Evolutionary conservation across 2,888 invertebrate species (phyloP).

Genomic region (Eulithis prunata): DNA sequence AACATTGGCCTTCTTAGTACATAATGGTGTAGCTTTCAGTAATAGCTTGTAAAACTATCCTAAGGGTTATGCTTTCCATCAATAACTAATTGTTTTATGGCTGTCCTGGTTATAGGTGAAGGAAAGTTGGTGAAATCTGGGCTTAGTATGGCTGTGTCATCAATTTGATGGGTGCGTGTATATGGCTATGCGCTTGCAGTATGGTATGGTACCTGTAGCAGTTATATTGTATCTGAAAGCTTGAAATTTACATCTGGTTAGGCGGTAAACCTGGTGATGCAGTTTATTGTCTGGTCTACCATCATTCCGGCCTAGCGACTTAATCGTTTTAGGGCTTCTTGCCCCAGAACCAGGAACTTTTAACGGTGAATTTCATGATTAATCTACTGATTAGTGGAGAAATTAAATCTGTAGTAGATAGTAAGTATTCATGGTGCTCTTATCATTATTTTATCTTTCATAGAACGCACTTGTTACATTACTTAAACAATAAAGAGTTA

Average conservation of each 20-base stretch:
- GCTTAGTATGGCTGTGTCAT: slow-evolving; percentile 13
- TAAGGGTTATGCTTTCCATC: neutral
- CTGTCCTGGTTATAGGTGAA: slow-evolving; percentile 22
- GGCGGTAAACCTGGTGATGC: too few relatives aligned
- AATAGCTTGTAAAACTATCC: slow-evolving; percentile 20
- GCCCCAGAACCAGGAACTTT: too few relatives aligned
- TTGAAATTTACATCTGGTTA: neutral
- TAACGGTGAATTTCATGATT: too few relatives aligned
- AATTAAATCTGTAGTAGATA: too few relatives aligned
- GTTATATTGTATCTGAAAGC: slow-evolving; percentile 7
- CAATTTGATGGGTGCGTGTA: slow-evolving; percentile 6
- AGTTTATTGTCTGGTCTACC: too few relatives aligned
- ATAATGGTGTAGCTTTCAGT: slow-evolving; percentile 19
- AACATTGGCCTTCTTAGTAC: neutral
- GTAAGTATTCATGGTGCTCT: too few relatives aligned
- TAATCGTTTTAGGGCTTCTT: too few relatives aligned
- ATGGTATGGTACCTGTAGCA: neutral
- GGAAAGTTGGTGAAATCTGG: slow-evolving; percentile 24
- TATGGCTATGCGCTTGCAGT: slow-evolving; percentile 4
- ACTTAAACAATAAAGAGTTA: too few relatives aligned
- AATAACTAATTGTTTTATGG: slow-evolving; percentile 16
- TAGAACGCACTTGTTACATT: too few relatives aligned
- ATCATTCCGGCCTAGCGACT: too few relatives aligned
- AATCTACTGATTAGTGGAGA: too few relatives aligned
- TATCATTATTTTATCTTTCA: too few relatives aligned